These are phyloP conservation scores for Cistogaster globosa DNA, from an alignment of 2,888 invertebrate genomes.

Conservation along the genomic window DNA sequence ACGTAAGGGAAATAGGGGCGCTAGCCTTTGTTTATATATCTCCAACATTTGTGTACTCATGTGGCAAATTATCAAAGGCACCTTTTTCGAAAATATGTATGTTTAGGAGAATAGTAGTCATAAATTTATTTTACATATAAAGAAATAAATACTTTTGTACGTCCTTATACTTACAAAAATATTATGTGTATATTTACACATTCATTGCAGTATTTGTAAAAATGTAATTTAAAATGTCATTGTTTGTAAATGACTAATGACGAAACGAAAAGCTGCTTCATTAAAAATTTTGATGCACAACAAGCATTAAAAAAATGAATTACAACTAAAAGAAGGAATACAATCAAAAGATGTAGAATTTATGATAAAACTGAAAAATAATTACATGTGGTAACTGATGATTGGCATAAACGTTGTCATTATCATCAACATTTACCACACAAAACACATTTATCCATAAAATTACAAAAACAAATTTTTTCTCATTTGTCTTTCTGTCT, in stretches of 20 bases:
- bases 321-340: conserved; percentile 4
- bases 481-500: neutral
- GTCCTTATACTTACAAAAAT: neutral
- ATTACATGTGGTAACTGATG: conserved; percentile 62
- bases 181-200: neutral
- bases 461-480: conserved; percentile 4
- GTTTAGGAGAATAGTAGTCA: too few relatives aligned
- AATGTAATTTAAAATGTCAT: neutral
- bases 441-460: conserved; percentile 31
- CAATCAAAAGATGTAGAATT: conserved; percentile 31
- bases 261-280: conserved; percentile 5
- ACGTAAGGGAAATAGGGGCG: too few relatives aligned
- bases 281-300: conserved; percentile 3
- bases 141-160: neutral
- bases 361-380: conserved; percentile 58
- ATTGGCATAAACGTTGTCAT: conserved; percentile 62
- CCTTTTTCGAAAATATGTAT: too few relatives aligned
- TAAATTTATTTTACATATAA: too few relatives aligned
- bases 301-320: conserved; percentile 4
- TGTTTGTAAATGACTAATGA: conserved; percentile 20
- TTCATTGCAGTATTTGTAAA: neutral
- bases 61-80: too few relatives aligned
- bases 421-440: conserved; percentile 59
- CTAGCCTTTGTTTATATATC: too few relatives aligned
- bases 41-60: too few relatives aligned